These are phyloP conservation scores for Tetramorium simillimum DNA, from an alignment of 1,140 invertebrate species.

Conservation along the genomic window DNA sequence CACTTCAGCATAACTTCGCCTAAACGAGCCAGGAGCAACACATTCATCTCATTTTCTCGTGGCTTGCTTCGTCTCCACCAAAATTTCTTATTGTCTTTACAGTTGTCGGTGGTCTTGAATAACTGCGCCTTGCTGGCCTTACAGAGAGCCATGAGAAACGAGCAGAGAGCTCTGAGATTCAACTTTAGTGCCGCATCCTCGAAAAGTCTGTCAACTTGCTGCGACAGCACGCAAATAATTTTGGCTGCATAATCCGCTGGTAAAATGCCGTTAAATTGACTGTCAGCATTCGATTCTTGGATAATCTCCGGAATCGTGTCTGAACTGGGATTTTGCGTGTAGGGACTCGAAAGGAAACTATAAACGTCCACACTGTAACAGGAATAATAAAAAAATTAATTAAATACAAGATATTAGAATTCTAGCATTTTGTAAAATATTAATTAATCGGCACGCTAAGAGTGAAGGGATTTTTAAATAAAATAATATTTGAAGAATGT, in stretches of 20 bases:
- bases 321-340: conserved; percentile 87
- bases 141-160: conserved; percentile 93
- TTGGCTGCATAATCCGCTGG: conserved; percentile 93
- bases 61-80: conserved; percentile 86
- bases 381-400: conserved; percentile 1
- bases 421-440: conserved; percentile 1
- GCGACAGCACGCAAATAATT: conserved; percentile 94
- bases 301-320: conserved; percentile 89
- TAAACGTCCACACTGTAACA: conserved; percentile 91
- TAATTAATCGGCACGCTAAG: neutral
- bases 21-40: conserved; percentile 91
- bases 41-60: conserved; percentile 85
- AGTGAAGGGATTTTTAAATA: neutral
- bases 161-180: conserved; percentile 93
- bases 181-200: conserved; percentile 94
- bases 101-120: conserved; percentile 85
- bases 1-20: conserved; percentile 95
- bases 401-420: neutral
- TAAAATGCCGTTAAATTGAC: conserved; percentile 90
- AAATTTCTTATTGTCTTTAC: conserved; percentile 83
- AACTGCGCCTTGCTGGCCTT: conserved; percentile 92
- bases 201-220: conserved; percentile 94
- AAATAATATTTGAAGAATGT: neutral
- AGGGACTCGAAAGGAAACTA: conserved; percentile 91
- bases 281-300: conserved; percentile 88